Base-by-base conservation (phyloP, 2,797 vertebrate genomes). In the Lepus oiostolus region DNA sequence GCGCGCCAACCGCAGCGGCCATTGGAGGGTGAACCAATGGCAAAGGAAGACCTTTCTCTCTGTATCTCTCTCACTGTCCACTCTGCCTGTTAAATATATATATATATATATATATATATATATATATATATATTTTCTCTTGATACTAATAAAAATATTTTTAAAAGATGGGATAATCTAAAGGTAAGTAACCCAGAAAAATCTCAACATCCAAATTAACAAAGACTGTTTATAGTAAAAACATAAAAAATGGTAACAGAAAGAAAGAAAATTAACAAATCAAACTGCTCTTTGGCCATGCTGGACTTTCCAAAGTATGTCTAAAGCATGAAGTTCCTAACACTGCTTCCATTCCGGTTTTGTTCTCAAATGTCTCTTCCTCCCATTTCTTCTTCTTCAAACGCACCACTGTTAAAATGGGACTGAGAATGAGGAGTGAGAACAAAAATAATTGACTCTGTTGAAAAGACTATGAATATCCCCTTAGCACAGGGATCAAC, bases 321-420 rank as follows among this genome's bases (percentile, higher is more conserved):
- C 42, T 38, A 42, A 71, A 54, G 11, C 0, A 50, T 50, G 10
- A 85, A n/a, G 1, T 47, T 67, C 7, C 28, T 82, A 72, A 81
- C 10, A 67, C 19, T 42, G n/a, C 17, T 82, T 85, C 28, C 8
- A 67, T 74, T 38, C 68, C 38, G 50, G 30, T 62, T 87, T 93
- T 32, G n/a, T 67, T 81, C 42, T 54, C 42, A 28, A 1, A 26
- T 76, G 21, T 88, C 17, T 68, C 65, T 81, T 92, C 42, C 16
- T 89, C 28, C 19, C 63, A 63, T 68, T 85, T 92, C 38, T 88
- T 12, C 63, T 63, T 92, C 74, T 82, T 79, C 65, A 32, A n/a
- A 65, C 28, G 8, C 50, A 75, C 65, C 42, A 10, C n/a, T 60
- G 52, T 75, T 84, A 54, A 87, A 65, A 19, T 50, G 16, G 35